Percentiles rank a stretch among this genome's conserved stretches.
Evolutionary conservation across 1,140 invertebrate genomes (phyloP).

Genomic region (Ganaspis sp.): DNA sequence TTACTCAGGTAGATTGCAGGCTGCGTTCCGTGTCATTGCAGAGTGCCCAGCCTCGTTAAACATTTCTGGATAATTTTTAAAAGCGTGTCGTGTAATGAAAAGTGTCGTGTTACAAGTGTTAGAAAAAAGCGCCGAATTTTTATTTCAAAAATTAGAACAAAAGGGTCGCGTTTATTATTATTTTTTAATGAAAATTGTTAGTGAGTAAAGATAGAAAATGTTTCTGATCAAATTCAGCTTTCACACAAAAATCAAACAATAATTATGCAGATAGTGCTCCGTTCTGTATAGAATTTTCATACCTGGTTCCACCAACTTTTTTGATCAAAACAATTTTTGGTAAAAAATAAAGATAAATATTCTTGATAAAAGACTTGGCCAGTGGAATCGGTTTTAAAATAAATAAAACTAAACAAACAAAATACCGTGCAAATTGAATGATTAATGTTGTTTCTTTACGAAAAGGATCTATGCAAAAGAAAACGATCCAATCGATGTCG

Average conservation of each 20-base stretch:
- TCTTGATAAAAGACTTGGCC: too few relatives aligned
- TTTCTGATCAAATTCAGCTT: background rate
- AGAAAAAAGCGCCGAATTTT: constrained; percentile 12
- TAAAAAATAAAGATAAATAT: too few relatives aligned
- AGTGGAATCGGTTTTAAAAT: background rate
- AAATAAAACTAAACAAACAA: constrained; percentile 15
- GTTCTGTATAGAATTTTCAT: background rate
- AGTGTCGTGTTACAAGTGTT: background rate
- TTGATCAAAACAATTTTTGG: too few relatives aligned
- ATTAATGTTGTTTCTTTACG: background rate
- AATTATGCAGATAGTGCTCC: constrained; percentile 1
- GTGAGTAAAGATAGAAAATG: background rate
- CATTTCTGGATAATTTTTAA: constrained; percentile 51
- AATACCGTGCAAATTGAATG: constrained; percentile 11
- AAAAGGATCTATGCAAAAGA: constrained; percentile 2
- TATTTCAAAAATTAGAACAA: background rate
- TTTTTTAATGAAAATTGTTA: background rate
- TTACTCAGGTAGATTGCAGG: constrained; percentile 50
- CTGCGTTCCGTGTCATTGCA: constrained; percentile 60
- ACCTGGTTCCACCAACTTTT: too few relatives aligned
- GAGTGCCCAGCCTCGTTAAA: constrained; percentile 55
- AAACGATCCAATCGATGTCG: constrained; percentile 19
- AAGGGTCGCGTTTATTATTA: background rate
- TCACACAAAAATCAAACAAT: background rate
- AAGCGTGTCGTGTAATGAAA: constrained; percentile 51